Evolutionary conservation across 2,113 vertebrate species (phyloP), one percentile per base, ranked within the genome.

Genomic region (Cervus canadensis): DNA sequence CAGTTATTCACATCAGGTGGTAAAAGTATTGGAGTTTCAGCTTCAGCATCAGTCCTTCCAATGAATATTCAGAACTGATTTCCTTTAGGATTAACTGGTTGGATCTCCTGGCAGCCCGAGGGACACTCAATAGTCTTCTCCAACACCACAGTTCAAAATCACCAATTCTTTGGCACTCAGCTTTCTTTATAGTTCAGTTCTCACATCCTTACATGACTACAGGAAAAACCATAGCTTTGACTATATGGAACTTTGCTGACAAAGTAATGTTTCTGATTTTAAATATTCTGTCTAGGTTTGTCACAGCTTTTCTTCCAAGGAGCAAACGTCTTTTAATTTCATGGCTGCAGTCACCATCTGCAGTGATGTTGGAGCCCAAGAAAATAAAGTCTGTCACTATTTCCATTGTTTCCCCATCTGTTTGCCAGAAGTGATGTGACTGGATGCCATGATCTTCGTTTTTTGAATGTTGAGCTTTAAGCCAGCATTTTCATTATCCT

Each of bases 371-470:
- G 64, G 64, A 71, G 17, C n/a, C 64, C 64, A 71, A 36, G n/a
- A 71, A 71, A 71, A 21, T 71, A 67, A 36, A 71, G n/a, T 71
- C 64, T 71, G 64, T 36, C 64, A n/a, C 62, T 67, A 16, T 67
- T 67, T 67, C 62, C 33, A 71, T 5, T 71, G n/a, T 71, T 71
- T 36, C 64, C n/a, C 64, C 64, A 71, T 71, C n/a, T 71, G 11
- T 71, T 71, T 71, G 1, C n/a, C 17, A 21, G 17, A 71, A 71
- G n/a, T 36, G 17, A 71, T 36, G 64, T 17, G 17, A 71, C 9
- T 0, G 1, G 4, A 71, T 71, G n/a, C 64, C 64, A 5, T 71
- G 64, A 36, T 11, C 1, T 71, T 21, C 2, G 9, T 12, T 23
- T 71, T 71, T 12, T 71, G n/a, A 71, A 71, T 36, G 1, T 23